Evolutionary conservation across 2,113 vertebrate species (phyloP), one percentile per base, ranked within the genome.

Genomic region (Prunella fulvescens): DNA sequence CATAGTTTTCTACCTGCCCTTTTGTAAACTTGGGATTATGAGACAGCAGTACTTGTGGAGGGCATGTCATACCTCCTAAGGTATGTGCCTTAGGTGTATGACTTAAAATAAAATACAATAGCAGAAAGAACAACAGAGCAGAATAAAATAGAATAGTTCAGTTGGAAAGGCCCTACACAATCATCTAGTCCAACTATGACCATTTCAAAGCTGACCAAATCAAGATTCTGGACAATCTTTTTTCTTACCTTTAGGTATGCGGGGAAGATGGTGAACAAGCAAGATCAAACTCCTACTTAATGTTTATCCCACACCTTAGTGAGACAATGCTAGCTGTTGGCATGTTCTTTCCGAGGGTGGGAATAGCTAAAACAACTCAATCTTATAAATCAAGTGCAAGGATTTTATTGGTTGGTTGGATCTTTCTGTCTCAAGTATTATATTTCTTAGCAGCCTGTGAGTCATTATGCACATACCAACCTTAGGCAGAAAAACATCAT

Each of bases 321-420:
- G 25, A 77, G 22, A 26, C 73, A 72, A 37, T 73, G 5, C 4
- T 61, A 61, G 22, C 25, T 31, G 14, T 60, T 66, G 78, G 9
- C 19, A 33, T 0, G 0, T 28, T 37, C 12, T 48, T 90, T 78
- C 42, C 0, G 0, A 22, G 18, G 2, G 1, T 54, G 7, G 7
- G 26, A 79, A 45, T 50, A 17, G 26, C 10, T 66, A 29, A 87
- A 82, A 47, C n/a, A 81, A 35, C 7, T 76, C 1, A 0, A 18
- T 57, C 23, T 60, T 61, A 70, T 78, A 67, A 73, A 81, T 39
- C 44, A 81, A 45, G 12, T 22, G 14, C 56, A 16, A 0, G 0
- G 19, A 28, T 14, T 60, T 53, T 23, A 4, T 37, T 66, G 3
- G 10, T 66, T 74, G 6, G 2, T 78, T 61, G 9, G 22, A 39